Conservation (phyloP, 2,888 invertebrate genomes). For the Chouioia cunea region DNA sequence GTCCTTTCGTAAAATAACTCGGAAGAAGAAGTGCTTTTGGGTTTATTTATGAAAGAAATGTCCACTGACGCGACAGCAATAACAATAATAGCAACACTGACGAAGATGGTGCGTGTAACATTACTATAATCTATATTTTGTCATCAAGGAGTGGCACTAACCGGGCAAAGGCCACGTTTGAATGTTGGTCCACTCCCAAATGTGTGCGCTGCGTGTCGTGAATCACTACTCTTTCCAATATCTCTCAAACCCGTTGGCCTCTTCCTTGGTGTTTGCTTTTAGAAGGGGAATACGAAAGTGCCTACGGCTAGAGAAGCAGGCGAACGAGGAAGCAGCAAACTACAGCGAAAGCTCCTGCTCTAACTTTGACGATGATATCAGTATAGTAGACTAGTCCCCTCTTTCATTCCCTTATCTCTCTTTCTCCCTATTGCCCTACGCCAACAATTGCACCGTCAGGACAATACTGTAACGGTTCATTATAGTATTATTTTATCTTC, state of each 20-base stretch:
- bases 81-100: neutral
- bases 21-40: too few species aligned
- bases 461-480: constrained; percentile 37
- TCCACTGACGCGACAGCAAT: neutral
- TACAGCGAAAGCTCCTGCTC: constrained; percentile 16
- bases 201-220: neutral
- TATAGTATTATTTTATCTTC: constrained; percentile 17
- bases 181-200: neutral
- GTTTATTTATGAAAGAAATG: too few species aligned
- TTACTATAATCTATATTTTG: neutral
- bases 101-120: neutral
- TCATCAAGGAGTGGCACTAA: neutral
- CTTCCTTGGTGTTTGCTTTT: neutral
- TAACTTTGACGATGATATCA: too few species aligned
- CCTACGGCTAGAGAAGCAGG: neutral
- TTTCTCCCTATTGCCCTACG: neutral
- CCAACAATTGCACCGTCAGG: constrained; percentile 19
- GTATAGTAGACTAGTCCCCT: too few species aligned
- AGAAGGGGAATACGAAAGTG: too few species aligned
- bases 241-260: neutral
- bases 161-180: neutral
- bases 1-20: too few species aligned
- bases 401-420: too few species aligned
- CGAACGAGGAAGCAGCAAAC: neutral
- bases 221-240: constrained; percentile 12